Conservation (phyloP, 2,888 invertebrate genomes). For the Harpalus rufipes region DNA sequence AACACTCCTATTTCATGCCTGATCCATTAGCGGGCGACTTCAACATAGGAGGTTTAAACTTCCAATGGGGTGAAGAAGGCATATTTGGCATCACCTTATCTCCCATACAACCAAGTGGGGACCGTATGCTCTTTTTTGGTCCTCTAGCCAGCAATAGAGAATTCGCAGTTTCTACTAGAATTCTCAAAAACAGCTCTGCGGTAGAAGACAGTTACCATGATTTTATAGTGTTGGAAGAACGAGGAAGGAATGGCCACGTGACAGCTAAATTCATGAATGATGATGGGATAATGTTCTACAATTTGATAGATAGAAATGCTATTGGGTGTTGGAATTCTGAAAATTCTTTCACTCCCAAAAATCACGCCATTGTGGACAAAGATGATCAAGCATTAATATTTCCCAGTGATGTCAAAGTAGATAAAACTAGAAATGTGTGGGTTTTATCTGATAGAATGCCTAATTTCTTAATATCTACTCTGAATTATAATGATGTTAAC, state of each 20-base stretch:
- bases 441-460: conserved; percentile 91
- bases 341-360: conserved; percentile 82
- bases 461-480: conserved; percentile 82
- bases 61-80: conserved; percentile 91
- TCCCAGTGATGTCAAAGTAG: conserved; percentile 89
- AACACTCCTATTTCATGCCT: conserved; percentile 89
- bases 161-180: conserved; percentile 88
- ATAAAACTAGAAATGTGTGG: conserved; percentile 86
- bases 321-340: conserved; percentile 90
- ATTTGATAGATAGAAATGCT: conserved; percentile 89
- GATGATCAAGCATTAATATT: conserved; percentile 88
- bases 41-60: conserved; percentile 88
- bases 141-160: conserved; percentile 88
- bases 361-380: conserved; percentile 85
- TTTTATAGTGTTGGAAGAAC: conserved; percentile 83
- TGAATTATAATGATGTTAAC: conserved; percentile 88
- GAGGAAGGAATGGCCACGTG: conserved; percentile 85
- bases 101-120: conserved; percentile 83
- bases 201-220: conserved; percentile 85
- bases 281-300: conserved; percentile 87
- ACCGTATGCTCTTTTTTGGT: conserved; percentile 87
- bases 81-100: conserved; percentile 89
- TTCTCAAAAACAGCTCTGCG: conserved; percentile 84
- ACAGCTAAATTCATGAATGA: conserved; percentile 88
- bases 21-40: conserved; percentile 89